Evolutionary conservation across 2,113 vertebrate genomes (phyloP).

Genomic region (Phyllostomus hastatus): DNA sequence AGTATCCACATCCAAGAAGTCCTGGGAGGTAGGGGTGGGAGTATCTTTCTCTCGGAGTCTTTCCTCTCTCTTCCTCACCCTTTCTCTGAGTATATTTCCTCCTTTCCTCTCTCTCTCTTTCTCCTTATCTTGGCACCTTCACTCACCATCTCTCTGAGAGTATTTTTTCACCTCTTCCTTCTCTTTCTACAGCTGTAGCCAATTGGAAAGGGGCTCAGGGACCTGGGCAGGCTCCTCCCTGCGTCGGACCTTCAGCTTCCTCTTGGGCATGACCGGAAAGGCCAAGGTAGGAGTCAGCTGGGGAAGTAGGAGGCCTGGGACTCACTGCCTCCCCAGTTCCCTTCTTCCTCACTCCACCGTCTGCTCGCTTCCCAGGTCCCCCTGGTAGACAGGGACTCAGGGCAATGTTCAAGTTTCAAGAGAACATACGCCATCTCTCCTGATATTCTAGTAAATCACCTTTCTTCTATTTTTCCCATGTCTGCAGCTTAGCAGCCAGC

Average conservation of each 20-base stretch:
- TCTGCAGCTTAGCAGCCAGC: not conserved
- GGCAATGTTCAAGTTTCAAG: not conserved
- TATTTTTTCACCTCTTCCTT: not conserved
- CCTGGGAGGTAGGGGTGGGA: not conserved
- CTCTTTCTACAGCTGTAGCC: conserved; percentile 71
- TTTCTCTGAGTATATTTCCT: not conserved
- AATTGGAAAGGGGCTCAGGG: conserved; percentile 69
- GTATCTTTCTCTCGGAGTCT: not conserved
- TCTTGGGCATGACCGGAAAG: conserved; percentile 84
- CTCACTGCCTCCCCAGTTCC: not conserved
- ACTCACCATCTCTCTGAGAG: not conserved
- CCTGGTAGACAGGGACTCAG: not conserved
- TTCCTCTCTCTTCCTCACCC: not conserved
- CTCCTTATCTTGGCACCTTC: not conserved
- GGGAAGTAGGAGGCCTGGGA: not conserved
- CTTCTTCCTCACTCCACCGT: not conserved
- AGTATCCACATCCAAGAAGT: not conserved
- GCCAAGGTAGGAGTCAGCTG: conserved; percentile 78
- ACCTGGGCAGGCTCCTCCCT: conserved; percentile 71
- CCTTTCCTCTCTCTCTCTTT: not conserved
- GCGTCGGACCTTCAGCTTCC: conserved; percentile 84
- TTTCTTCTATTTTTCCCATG: not conserved
- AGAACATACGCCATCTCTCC: not conserved
- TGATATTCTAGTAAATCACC: not conserved
- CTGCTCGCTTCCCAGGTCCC: not conserved